Evolutionary conservation across 2,113 vertebrate species (phyloP).

Genomic region (Chloebia gouldiae): DNA sequence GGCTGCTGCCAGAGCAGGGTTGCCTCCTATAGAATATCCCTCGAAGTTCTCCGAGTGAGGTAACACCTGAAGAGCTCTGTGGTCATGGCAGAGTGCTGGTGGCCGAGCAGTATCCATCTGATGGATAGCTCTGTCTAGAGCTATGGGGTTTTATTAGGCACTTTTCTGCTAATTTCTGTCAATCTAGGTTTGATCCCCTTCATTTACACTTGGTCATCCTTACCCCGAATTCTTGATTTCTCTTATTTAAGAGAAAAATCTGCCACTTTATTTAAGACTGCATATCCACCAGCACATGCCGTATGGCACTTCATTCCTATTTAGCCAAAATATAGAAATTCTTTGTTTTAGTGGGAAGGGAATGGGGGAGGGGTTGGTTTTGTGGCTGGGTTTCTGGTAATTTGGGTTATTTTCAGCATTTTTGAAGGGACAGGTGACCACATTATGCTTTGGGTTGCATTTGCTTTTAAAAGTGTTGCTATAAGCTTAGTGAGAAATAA

Average conservation of each 20-base stretch:
- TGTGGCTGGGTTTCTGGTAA: background rate
- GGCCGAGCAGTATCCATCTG: background rate
- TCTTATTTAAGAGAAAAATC: background rate
- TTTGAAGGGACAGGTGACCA: background rate
- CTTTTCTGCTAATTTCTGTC: background rate
- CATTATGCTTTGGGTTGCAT: background rate
- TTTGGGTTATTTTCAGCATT: background rate
- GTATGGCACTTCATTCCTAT: background rate
- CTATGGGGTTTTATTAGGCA: background rate
- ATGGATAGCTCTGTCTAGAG: background rate
- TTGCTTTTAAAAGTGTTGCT: background rate
- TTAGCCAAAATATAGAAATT: background rate
- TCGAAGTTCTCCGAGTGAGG: background rate
- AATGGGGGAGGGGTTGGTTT: fast-evolving
- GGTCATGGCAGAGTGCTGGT: background rate
- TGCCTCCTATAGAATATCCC: background rate
- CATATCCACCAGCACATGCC: no score
- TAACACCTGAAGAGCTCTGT: fast-evolving
- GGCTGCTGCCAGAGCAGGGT: background rate
- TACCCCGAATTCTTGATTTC: background rate
- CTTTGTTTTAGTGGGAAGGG: background rate
- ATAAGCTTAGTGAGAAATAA: background rate
- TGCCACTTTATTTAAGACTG: background rate
- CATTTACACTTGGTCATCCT: background rate
- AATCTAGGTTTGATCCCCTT: background rate